Conservation (phyloP, 2,888 invertebrate genomes). For the Abscondita cerata region DNA sequence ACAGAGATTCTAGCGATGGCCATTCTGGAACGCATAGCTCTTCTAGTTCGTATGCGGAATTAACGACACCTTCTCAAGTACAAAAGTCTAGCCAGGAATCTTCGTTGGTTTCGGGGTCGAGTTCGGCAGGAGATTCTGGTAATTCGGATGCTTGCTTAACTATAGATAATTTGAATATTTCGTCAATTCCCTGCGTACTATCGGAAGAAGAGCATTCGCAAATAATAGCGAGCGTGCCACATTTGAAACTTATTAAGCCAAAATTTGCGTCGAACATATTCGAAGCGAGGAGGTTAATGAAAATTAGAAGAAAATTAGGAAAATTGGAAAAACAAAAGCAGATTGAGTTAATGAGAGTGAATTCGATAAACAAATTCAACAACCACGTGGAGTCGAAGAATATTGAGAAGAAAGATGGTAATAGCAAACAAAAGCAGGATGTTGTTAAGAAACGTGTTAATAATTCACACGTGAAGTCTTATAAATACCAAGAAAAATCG, state of each 20-base stretch:
- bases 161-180: not conserved
- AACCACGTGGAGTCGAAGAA: not conserved
- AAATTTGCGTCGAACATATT: constrained; percentile 73
- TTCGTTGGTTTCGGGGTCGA: constrained; percentile 39
- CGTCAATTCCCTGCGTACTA: constrained; percentile 17
- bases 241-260: constrained; percentile 65
- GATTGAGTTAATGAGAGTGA: constrained; percentile 17
- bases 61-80: constrained; percentile 33
- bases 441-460: constrained; percentile 11
- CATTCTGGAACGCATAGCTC: constrained; percentile 58
- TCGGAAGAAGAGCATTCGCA: constrained; percentile 31
- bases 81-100: constrained; percentile 44
- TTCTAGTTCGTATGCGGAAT: constrained; percentile 56
- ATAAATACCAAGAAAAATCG: not conserved
- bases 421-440: constrained; percentile 5
- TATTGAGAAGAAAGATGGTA: constrained; percentile 6
- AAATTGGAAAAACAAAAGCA: constrained; percentile 64
- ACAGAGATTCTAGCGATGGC: constrained; percentile 81
- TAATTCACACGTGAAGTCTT: no score
- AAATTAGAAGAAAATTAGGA: constrained; percentile 69
- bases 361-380: not conserved
- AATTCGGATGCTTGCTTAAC: constrained; percentile 46
- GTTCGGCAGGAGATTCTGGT: constrained; percentile 53
- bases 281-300: constrained; percentile 71
- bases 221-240: constrained; percentile 17